Conservation (phyloP, 2,888 invertebrate genomes). For the Campoletis raptor region DNA sequence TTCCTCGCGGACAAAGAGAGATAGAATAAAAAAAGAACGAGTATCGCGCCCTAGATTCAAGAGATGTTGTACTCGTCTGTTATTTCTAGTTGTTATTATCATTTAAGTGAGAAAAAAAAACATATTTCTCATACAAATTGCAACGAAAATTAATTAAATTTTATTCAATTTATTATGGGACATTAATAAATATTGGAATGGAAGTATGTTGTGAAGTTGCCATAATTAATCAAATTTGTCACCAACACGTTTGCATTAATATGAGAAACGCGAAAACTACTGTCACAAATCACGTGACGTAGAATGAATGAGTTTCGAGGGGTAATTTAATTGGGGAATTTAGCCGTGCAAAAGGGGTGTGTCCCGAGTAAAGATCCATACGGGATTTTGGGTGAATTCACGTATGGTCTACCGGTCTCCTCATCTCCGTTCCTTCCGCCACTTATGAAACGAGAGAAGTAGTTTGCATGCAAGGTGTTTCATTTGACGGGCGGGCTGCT, state of each 20-base stretch:
- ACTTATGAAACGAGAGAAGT: constrained; percentile 57
- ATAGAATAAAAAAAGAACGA: neutral
- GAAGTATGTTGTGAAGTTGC: neutral
- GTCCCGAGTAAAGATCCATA: constrained; percentile 29
- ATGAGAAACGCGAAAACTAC: neutral
- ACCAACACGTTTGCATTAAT: constrained; percentile 15
- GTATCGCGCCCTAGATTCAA: constrained; percentile 47
- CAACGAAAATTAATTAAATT: neutral
- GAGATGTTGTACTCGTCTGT: constrained; percentile 24
- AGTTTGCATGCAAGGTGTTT: constrained; percentile 65
- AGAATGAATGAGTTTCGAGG: constrained; percentile 23
- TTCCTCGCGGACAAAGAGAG: constrained; percentile 38
- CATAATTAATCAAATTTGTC: constrained; percentile 11
- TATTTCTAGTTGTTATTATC: constrained; percentile 20
- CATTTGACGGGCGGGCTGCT: constrained; percentile 39
- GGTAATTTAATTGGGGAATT: constrained; percentile 48
- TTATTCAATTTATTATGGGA: neutral
- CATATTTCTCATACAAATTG: neutral
- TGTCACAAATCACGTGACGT: constrained; percentile 16
- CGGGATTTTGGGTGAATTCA: constrained; percentile 43
- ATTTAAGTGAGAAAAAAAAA: neutral
- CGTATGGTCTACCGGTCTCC: constrained; percentile 25
- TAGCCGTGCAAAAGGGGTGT: constrained; percentile 3
- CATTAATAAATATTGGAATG: constrained; percentile 4
- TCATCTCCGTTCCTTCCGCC: constrained; percentile 60